phyloP scores from a whole-genome alignment of 1,140 invertebrate genomes.

The Mylabris phalerata region DNA sequence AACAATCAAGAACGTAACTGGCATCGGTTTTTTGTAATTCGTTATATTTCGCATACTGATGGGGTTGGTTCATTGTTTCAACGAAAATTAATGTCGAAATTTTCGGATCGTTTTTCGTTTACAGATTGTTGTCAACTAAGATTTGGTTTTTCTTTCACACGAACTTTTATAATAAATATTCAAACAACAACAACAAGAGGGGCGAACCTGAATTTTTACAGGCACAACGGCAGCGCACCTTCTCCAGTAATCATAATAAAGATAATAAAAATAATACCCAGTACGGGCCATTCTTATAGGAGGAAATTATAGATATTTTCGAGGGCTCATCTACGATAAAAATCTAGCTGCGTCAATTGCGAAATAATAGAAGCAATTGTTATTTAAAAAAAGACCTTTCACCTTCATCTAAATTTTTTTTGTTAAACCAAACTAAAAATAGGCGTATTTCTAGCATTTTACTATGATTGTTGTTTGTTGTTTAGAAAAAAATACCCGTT shows the following conservation, averaged over 20 bases:
- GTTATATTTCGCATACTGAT: slow-evolving; percentile 57
- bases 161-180: slow-evolving; percentile 16
- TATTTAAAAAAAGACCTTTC: slow-evolving; percentile 20
- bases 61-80: slow-evolving; percentile 52
- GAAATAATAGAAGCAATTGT: slow-evolving; percentile 18
- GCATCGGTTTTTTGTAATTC: slow-evolving; percentile 62
- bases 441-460: background rate
- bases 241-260: background rate
- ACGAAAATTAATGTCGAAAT: background rate
- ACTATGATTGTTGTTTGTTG: slow-evolving; percentile 1
- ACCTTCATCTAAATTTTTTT: slow-evolving; percentile 4
- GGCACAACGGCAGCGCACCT: background rate
- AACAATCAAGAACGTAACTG: slow-evolving; percentile 58
- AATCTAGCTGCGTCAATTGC: background rate
- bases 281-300: too few relatives aligned
- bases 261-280: too few relatives aligned
- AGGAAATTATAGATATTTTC: too few relatives aligned
- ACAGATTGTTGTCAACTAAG: slow-evolving; percentile 9
- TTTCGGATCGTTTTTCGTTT: background rate
- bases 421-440: slow-evolving; percentile 2
- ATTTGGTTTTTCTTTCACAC: slow-evolving; percentile 12
- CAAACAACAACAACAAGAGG: background rate
- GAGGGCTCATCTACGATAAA: too few relatives aligned
- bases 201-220: slow-evolving; percentile 12
- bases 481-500: background rate